Base-by-base conservation (phyloP, 2,113 vertebrate genomes). In the Callipepla squamata region DNA sequence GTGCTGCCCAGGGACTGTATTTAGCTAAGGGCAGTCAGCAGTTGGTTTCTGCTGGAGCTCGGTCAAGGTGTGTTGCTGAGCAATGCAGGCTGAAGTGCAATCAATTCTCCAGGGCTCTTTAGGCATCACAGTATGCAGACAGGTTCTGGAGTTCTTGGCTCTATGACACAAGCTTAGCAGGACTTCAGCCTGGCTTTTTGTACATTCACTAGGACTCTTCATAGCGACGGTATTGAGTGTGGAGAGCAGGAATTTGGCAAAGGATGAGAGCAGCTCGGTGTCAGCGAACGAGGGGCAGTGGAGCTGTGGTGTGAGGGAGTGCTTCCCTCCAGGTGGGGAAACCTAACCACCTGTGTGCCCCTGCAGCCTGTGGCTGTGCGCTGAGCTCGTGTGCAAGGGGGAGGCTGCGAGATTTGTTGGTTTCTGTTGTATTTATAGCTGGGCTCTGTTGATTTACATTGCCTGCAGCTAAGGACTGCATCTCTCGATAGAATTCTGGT, bases 201-300 rank as follows among this genome's bases (percentile, higher is more conserved):
- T 16, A 8, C 6, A 0, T 3, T 6, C 47, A 17, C 19, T n/a
- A 20, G 13, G 47, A 8, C 10, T 48, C 26, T 50, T 40, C 7
- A 61, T n/a, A 73, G n/a, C 26, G 80, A 12, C 45, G 28, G 1
- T 4, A 13, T 8, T 13, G 7, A 59, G n/a, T 3, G 28, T 61
- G 30, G 67, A 26, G 67, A 53, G 20, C 2, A 0, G 1, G 26
- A 42, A 13, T 67, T 26, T 38, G 65, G 50, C 55, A 61, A 23
- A 65, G 5, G 7, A 1, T 0, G 1, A 47, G 45, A 62, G 16
- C 11, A 8, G 30, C 13, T 0, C 0, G 18, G 38, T 9, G 25
- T 42, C 6, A 3, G 26, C 12, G 14, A 13, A 7, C 0, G 0
- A 61, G 53, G 1, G 8, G 17, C 0, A 7, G 32, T 7, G 8